Evolutionary conservation across 2,797 vertebrate genomes (phyloP).

Genomic region (Yasuhikotakia modesta): DNA sequence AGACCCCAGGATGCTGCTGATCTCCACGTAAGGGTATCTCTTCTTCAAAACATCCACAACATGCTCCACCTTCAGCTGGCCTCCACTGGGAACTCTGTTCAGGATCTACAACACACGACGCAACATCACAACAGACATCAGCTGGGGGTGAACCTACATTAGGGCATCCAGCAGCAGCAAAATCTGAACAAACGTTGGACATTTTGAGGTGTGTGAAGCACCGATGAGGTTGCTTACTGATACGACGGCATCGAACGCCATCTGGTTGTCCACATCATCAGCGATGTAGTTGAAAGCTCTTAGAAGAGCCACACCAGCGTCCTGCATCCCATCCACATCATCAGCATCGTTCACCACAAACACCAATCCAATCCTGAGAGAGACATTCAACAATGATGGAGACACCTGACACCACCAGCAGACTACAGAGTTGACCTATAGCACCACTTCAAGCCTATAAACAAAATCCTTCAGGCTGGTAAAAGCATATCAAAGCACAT

Average conservation of each 20-base stretch:
- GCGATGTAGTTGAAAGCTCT: conserved; percentile 92
- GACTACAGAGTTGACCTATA: not conserved
- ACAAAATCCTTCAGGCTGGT: not conserved
- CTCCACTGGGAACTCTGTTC: conserved; percentile 83
- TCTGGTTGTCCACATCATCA: conserved; percentile 88
- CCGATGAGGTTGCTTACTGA: conserved; percentile 78
- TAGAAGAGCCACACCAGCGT: conserved; percentile 89
- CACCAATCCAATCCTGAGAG: conserved; percentile 87
- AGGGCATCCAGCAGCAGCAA: not conserved
- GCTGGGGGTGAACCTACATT: not conserved
- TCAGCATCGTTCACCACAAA: conserved; percentile 91
- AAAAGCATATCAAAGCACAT: not conserved
- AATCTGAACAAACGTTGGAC: not conserved
- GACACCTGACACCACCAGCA: not conserved
- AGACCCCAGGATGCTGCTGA: conserved; percentile 87
- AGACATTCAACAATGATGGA: conserved; percentile 12
- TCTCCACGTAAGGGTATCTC: conserved; percentile 90
- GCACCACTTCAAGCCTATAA: not conserved
- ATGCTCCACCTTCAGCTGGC: conserved; percentile 84
- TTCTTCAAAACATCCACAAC: conserved; percentile 91
- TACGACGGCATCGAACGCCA: conserved; percentile 88
- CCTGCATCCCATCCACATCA: conserved; percentile 89
- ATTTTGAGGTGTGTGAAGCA: too few species aligned
- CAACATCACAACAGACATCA: not conserved
- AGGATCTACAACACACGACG: conserved; percentile 79